Conservation (phyloP, 2,888 invertebrate genomes). For the Tinea semifulvella region DNA sequence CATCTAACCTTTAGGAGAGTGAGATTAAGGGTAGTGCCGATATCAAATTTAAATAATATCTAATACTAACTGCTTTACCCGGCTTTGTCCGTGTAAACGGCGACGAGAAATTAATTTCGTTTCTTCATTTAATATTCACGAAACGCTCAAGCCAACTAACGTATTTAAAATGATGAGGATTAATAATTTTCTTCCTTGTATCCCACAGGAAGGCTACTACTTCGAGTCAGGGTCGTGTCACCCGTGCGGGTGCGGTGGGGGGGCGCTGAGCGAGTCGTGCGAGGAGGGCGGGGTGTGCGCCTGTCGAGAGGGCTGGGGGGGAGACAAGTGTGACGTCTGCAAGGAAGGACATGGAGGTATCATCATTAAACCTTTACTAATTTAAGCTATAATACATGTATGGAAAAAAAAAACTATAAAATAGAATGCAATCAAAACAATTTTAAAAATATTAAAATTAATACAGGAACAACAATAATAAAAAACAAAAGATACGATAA, state of each 20-base stretch:
- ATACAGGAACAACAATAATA: too few relatives aligned
- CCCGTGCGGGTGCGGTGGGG: constrained; percentile 80
- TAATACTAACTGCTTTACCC: too few relatives aligned
- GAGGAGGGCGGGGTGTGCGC: constrained; percentile 80
- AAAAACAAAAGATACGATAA: too few relatives aligned
- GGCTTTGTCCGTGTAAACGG: too few relatives aligned
- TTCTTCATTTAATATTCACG: background rate
- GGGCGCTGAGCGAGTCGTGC: constrained; percentile 76
- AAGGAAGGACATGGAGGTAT: constrained; percentile 47
- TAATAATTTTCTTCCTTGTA: background rate
- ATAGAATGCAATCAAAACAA: too few relatives aligned
- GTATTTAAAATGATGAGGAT: too few relatives aligned
- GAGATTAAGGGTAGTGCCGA: too few relatives aligned
- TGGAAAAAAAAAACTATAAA: too few relatives aligned
- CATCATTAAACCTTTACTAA: background rate
- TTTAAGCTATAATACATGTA: constrained; percentile 34
- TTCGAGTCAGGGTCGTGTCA: constrained; percentile 70
- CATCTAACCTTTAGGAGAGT: too few relatives aligned
- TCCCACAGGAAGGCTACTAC: constrained; percentile 41
- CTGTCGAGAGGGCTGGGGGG: constrained; percentile 76
- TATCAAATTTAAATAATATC: too few relatives aligned
- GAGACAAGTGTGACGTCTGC: constrained; percentile 76
- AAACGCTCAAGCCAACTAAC: too few relatives aligned
- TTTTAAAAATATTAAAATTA: too few relatives aligned
- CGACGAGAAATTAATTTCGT: background rate